A percentile compares a stretch with the other conserved stretches of the same genome.
Conservation (phyloP, 2,888 invertebrate species). For the Tipula lateralis region DNA sequence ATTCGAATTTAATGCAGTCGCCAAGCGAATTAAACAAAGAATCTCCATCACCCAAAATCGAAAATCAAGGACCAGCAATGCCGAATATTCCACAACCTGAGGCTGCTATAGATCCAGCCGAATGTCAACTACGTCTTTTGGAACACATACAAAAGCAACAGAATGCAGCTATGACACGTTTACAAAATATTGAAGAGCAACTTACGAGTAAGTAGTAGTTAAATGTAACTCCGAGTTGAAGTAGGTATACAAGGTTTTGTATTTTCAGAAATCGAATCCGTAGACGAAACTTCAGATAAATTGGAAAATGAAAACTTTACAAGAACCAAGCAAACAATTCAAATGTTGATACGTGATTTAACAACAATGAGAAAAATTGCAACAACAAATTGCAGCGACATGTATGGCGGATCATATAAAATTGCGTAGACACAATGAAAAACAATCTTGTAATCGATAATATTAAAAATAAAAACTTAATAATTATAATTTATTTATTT, state of each 20-base stretch:
- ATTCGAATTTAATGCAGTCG: not conserved
- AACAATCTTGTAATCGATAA: not conserved
- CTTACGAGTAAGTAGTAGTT: conserved; percentile 56
- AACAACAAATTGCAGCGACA: conserved; percentile 48
- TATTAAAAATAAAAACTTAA: conserved; percentile 5
- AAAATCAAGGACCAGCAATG: not conserved
- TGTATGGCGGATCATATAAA: not conserved
- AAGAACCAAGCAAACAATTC: conserved; percentile 66
- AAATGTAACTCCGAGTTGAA: too few species aligned
- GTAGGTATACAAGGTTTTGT: not conserved
- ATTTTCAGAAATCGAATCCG: conserved; percentile 55
- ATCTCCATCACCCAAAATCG: not conserved
- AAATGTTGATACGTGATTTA: conserved; percentile 69
- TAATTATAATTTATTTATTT: not conserved
- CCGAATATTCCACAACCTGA: conserved; percentile 68
- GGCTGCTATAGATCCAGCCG: conserved; percentile 72
- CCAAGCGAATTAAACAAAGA: not conserved
- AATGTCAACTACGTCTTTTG: conserved; percentile 70
- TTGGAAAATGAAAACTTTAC: conserved; percentile 59
- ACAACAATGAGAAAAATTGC: conserved; percentile 64
- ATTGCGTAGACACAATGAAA: not conserved
- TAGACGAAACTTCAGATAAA: conserved; percentile 57
- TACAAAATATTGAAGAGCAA: conserved; percentile 71
- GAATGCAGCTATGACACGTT: conserved; percentile 62
- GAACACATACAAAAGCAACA: conserved; percentile 74